Evolutionary conservation across 2,113 vertebrate species (phyloP).

Genomic region (Poecile atricapillus): DNA sequence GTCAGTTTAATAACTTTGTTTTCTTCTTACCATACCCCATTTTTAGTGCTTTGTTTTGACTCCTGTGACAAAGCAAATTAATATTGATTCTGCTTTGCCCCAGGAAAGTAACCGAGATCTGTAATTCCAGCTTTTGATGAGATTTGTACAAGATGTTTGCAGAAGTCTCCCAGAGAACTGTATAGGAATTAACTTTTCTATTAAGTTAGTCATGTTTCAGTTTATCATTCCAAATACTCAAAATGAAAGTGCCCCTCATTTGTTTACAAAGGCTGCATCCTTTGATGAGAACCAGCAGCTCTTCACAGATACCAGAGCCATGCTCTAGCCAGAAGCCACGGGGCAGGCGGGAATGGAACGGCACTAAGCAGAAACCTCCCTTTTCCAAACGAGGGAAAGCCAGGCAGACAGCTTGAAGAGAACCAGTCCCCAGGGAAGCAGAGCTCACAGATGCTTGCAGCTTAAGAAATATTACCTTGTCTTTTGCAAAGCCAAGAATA

Average conservation of each 20-base stretch:
- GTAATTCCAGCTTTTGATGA: not conserved
- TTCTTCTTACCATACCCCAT: not conserved
- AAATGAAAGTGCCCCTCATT: not conserved
- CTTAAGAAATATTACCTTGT: not conserved
- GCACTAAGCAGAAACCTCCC: not conserved
- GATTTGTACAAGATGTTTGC: not conserved
- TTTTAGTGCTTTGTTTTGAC: not conserved
- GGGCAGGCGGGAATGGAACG: not conserved
- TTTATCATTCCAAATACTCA: not conserved
- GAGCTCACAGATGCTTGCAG: not conserved
- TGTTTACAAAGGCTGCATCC: not conserved
- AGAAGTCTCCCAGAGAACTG: not conserved
- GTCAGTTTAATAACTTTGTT: not conserved
- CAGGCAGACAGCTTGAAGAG: not conserved
- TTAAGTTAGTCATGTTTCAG: not conserved
- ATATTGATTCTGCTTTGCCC: not conserved
- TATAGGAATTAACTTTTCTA: not conserved
- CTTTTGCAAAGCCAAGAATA: not conserved
- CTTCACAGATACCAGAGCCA: not conserved
- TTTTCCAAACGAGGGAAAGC: not conserved
- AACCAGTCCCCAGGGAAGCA: not conserved
- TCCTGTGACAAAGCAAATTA: not conserved
- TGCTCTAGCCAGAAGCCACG: not conserved
- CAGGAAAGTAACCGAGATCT: not conserved
- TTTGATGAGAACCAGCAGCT: not conserved